Base-by-base conservation (phyloP, 2,797 vertebrate genomes). In the Cossypha polioptera region DNA sequence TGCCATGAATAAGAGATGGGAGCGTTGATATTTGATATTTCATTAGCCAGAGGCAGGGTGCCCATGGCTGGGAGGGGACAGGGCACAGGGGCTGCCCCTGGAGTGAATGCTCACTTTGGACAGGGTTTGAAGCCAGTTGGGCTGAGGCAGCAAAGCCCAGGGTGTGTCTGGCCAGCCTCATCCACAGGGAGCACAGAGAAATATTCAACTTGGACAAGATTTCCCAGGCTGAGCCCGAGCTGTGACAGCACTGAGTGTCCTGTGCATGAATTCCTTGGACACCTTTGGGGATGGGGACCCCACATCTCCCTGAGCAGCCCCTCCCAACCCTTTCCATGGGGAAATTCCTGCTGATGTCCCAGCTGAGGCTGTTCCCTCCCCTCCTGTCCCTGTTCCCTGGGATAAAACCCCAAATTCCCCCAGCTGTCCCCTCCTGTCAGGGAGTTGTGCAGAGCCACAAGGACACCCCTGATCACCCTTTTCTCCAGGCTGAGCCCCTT, bases 1-100 rank as follows among this genome's bases (percentile, higher is more conserved):
- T 71, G 84, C 95, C 95, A 96, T 97, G 94, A 97, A 97, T 96
- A 96, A 96, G 88, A 95, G 28, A 97, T 92, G 3, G 68, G 43
- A 43, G 50, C 48, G 50, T 36, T 36, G 36, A 36, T 36, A 36
- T 36, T 96, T 86, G 94, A 95, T 91, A 81, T 96, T 96, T 83
- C 94, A 94, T 96, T 9, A 63, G 51, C 1, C 5, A 53, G 3
- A 29, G 14, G 85, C 75, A 82, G 26, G 63, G n/a, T 13, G 89
- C 10, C 67, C 42, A 13, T 31, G n/a, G 25, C 21, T 38, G 59
- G 3, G 47, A 42, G 61, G 66, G 38, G 35, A 54, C 42, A 54
- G 55, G 2, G 58, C 1, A 2, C 31, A 10, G 35, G 4, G 22
- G 11, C 67, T 71, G 9, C 58, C 90, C 79, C 81, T n/a, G 9